Percentiles rank a stretch among this genome's conserved stretches.
Evolutionary conservation across 1,140 invertebrate species (phyloP).

Genomic region (Thaumatotibia leucotreta): DNA sequence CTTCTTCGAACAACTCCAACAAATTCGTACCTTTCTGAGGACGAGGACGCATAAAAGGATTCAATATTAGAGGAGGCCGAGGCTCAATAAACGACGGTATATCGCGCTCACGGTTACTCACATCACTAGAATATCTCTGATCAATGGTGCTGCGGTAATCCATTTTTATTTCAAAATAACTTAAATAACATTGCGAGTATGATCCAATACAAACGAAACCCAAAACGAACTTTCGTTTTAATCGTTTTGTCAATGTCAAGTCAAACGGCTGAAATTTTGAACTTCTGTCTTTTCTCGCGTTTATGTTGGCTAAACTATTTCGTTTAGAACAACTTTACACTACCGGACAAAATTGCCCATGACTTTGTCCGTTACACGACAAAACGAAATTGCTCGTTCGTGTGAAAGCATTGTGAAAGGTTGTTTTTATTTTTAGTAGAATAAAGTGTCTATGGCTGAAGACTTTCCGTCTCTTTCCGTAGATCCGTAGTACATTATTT

Average conservation of each 20-base stretch:
- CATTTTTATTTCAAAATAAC: constrained; percentile 12
- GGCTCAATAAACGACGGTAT: constrained; percentile 72
- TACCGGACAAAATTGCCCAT: neutral
- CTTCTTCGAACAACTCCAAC: constrained; percentile 55
- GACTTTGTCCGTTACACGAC: neutral
- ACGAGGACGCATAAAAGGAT: constrained; percentile 67
- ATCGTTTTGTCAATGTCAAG: neutral
- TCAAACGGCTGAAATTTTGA: constrained; percentile 12
- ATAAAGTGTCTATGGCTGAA: constrained; percentile 6
- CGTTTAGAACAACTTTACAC: neutral
- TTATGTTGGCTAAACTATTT: constrained; percentile 6
- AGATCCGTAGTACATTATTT: too few species aligned
- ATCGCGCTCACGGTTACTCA: constrained; percentile 38
- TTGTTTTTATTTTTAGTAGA: too few species aligned
- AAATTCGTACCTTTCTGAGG: constrained; percentile 64
- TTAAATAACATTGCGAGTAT: neutral
- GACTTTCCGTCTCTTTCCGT: too few species aligned
- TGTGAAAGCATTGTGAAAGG: too few species aligned
- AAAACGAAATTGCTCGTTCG: too few species aligned
- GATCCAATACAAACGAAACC: neutral
- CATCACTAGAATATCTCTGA: constrained; percentile 42
- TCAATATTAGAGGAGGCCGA: constrained; percentile 59
- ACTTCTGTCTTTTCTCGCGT: neutral
- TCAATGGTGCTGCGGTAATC: constrained; percentile 21
- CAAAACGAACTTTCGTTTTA: neutral